phyloP scores from a whole-genome alignment of 2,113 vertebrate genomes.

The Pipra filicauda region DNA sequence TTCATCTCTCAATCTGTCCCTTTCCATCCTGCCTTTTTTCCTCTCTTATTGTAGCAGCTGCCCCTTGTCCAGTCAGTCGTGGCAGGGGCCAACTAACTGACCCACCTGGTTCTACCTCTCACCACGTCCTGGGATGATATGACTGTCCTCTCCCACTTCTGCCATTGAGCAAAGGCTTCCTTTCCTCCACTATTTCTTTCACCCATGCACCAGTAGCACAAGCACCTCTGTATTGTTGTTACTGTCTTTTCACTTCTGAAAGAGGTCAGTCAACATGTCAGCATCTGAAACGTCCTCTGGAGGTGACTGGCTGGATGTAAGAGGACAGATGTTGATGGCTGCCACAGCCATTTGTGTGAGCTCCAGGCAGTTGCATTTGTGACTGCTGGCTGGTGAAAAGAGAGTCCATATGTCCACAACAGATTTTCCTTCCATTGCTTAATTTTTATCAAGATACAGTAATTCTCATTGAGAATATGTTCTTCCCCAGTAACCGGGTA shows the following conservation, averaged over 20 bases:
- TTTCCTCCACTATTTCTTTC: background rate
- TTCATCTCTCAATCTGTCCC: background rate
- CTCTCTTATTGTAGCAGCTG: background rate
- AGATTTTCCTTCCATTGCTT: background rate
- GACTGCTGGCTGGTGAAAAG: background rate
- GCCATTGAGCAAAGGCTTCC: background rate
- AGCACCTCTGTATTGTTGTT: background rate
- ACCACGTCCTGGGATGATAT: accelerated
- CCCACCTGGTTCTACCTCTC: background rate
- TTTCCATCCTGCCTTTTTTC: background rate
- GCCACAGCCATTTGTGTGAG: background rate
- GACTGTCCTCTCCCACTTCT: background rate
- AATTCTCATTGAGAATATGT: background rate
- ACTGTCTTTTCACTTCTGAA: background rate
- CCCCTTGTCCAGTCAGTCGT: accelerated
- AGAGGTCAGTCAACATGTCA: background rate
- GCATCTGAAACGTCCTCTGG: background rate
- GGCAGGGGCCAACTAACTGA: accelerated
- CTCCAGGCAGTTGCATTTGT: background rate
- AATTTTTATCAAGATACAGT: background rate
- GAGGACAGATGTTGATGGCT: background rate
- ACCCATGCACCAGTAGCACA: background rate
- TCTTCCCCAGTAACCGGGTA: background rate
- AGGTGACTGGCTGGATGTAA: background rate
- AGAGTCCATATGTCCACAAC: background rate